A percentile compares a stretch with the other conserved stretches of the same genome.
Conservation (phyloP, 2,797 vertebrate species). For the Furcifer pardalis region DNA sequence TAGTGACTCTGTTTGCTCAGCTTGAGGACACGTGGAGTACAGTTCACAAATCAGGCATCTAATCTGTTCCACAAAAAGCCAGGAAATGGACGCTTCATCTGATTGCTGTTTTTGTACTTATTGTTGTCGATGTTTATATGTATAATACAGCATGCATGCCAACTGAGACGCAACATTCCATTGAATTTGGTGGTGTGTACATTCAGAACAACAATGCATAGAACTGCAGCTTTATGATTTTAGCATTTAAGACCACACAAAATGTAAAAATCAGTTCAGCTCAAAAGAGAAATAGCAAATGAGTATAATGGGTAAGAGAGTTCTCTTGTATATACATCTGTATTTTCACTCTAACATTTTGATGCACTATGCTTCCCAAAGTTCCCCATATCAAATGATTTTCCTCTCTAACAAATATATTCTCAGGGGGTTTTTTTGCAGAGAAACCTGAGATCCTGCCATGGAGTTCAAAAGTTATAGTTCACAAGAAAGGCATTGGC, state of each 20-base stretch:
- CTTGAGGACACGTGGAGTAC: background rate
- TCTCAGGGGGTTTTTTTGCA: background rate
- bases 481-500: background rate
- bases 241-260: background rate
- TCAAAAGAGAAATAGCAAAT: background rate
- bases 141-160: background rate
- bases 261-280: background rate
- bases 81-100: background rate
- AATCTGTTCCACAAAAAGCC: background rate
- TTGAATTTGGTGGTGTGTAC: background rate
- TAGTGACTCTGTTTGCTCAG: background rate
- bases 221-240: background rate
- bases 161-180: background rate
- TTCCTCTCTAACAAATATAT: background rate
- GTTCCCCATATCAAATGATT: background rate
- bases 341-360: background rate
- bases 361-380: background rate
- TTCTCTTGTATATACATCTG: background rate
- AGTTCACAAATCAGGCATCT: slow-evolving; percentile 1
- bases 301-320: background rate
- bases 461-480: background rate
- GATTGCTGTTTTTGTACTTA: background rate
- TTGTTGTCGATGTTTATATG: background rate
- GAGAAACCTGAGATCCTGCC: background rate
- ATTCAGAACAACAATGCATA: background rate